These are phyloP conservation scores for Polia nebulosa DNA, from an alignment of 2,888 invertebrate species.

Conservation along the genomic window DNA sequence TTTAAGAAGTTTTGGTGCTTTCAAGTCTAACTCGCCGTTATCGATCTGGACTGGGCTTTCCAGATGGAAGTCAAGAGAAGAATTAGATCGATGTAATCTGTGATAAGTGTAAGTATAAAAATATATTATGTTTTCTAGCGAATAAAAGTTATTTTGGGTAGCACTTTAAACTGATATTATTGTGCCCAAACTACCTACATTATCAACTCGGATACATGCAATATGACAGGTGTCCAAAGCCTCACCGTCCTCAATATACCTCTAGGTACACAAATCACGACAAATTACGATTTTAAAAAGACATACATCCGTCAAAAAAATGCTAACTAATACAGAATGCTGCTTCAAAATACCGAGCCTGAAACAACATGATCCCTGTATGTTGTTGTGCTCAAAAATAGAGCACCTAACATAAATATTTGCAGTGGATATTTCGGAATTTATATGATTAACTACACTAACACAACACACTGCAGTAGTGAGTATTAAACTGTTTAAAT, in stretches of 20 bases:
- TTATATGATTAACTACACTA: constrained; percentile 1
- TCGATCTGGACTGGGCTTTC: no score
- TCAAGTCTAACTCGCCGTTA: no score
- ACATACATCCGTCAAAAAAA: background rate
- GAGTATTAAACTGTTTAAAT: no score
- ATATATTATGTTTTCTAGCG: no score
- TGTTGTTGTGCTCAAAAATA: constrained; percentile 8
- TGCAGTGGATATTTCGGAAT: constrained; percentile 1
- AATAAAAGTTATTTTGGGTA: background rate
- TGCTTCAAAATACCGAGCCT: constrained; percentile 4
- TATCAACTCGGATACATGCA: background rate
- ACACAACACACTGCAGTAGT: background rate
- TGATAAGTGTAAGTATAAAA: no score
- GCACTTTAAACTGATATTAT: background rate
- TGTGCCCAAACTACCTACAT: no score
- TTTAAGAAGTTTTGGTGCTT: no score
- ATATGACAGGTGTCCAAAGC: constrained; percentile 2
- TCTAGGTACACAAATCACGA: no score
- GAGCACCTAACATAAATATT: constrained; percentile 9
- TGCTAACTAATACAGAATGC: constrained; percentile 6
- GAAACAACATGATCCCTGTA: constrained; percentile 19
- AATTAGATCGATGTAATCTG: no score
- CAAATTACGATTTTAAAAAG: no score
- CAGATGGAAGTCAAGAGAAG: no score
- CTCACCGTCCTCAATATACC: background rate